phyloP scores from a whole-genome alignment of 2,797 vertebrate genomes.

The Pseudochaenichthys georgianus region DNA sequence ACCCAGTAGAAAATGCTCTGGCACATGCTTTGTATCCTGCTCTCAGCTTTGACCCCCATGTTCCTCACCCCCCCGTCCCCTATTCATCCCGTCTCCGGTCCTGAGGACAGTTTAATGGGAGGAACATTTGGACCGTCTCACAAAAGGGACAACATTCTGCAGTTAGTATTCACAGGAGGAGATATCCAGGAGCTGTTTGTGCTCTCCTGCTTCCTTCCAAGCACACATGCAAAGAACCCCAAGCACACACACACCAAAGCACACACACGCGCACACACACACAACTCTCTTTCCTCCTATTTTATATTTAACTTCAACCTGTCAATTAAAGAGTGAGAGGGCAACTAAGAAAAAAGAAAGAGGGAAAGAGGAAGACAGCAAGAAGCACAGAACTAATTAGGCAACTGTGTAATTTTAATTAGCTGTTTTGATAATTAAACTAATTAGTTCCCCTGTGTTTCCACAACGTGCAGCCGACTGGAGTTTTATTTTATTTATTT shows the following conservation, averaged over 20 bases:
- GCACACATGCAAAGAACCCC: slow-evolving; percentile 11
- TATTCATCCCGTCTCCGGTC: slow-evolving; percentile 74
- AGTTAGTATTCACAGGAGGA: slow-evolving; percentile 88
- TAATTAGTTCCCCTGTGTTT: slow-evolving; percentile 99
- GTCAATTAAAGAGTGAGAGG: slow-evolving; percentile 94
- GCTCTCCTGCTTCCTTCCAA: slow-evolving; percentile 35
- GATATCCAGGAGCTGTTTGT: slow-evolving; percentile 87
- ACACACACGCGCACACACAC: slow-evolving; percentile 8
- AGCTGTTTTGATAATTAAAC: slow-evolving; percentile 99
- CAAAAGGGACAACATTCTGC: slow-evolving; percentile 90
- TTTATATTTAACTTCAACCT: slow-evolving; percentile 98
- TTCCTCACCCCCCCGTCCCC: slow-evolving; percentile 51
- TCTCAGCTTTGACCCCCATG: slow-evolving; percentile 79
- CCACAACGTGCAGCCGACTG: slow-evolving; percentile 97
- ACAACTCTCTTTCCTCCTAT: slow-evolving; percentile 77
- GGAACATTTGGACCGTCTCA: slow-evolving; percentile 89
- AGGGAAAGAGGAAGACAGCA: slow-evolving; percentile 83
- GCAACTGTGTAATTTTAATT: slow-evolving; percentile 97
- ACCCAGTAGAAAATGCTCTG: slow-evolving; percentile 1
- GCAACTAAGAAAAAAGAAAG: slow-evolving; percentile 78
- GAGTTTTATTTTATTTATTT: slow-evolving; percentile 83
- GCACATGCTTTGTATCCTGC: not conserved
- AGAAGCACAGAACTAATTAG: slow-evolving; percentile 99
- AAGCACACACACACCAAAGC: slow-evolving; percentile 8
- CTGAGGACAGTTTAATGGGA: slow-evolving; percentile 88